Percentiles rank a stretch among this genome's conserved stretches.
These are phyloP conservation scores for Crocallis elinguaria DNA, from an alignment of 2,888 invertebrate genomes.

Conservation along the genomic window DNA sequence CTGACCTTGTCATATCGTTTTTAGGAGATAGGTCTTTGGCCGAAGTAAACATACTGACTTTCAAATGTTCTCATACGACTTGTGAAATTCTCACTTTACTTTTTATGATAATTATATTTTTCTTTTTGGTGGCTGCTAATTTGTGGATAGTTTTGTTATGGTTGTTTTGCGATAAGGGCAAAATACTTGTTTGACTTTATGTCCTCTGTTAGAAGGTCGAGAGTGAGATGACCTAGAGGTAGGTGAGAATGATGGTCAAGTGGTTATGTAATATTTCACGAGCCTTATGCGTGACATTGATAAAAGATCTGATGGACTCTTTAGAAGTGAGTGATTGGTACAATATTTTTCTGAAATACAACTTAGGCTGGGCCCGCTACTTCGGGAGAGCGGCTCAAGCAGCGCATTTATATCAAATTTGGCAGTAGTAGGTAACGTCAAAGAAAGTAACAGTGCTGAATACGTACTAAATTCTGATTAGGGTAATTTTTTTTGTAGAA, in stretches of 20 bases:
- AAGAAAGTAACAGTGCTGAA: too few species aligned
- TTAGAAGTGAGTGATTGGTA: too few species aligned
- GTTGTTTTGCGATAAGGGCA: slow-evolving; percentile 23
- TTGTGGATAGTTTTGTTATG: slow-evolving; percentile 21
- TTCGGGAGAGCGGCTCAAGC: too few species aligned
- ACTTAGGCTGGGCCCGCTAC: too few species aligned
- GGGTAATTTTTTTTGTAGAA: too few species aligned
- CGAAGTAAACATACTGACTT: slow-evolving; percentile 69
- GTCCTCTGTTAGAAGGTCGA: slow-evolving; percentile 14
- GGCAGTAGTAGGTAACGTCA: too few species aligned
- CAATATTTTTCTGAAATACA: too few species aligned
- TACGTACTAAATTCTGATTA: too few species aligned
- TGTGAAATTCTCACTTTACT: slow-evolving; percentile 73
- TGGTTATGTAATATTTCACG: too few species aligned
- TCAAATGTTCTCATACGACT: slow-evolving; percentile 64
- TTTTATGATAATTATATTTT: slow-evolving; percentile 51
- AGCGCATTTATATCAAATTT: too few species aligned
- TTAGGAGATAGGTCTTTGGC: slow-evolving; percentile 56
- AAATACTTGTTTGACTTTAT: slow-evolving; percentile 11
- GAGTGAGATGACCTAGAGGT: slow-evolving; percentile 4
- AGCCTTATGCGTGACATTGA: too few species aligned
- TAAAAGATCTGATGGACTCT: too few species aligned
- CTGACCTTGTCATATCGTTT: slow-evolving; percentile 53
- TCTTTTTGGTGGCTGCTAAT: slow-evolving; percentile 19
- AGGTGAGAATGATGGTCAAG: not conserved